Evolutionary conservation across 2,888 invertebrate species (phyloP), one percentile per base, ranked within the genome.

Genomic region (Aproaerema taeniolella): DNA sequence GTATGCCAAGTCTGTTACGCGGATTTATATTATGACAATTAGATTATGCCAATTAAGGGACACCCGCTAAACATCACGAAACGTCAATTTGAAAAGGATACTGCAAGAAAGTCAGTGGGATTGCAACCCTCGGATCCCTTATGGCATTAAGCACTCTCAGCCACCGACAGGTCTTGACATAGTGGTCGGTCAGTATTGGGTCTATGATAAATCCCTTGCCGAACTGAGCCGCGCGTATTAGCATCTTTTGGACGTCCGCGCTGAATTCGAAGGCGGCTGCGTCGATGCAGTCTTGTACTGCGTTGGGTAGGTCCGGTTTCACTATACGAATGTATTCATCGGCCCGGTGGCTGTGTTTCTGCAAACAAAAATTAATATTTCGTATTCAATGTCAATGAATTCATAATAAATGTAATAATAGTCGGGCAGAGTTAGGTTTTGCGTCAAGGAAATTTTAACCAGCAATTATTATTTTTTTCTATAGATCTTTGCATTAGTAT

Each of bases 261-360:
- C 92, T 91, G 76, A 95, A 96, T 71, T 98, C 97, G 70, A 94
- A 95, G 2, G 95, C 93, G 0, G 98, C 97, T 0, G 97, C 97
- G 61, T 95, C 93, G 39, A 98, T 93, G 65, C 98, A 98, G 65
- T 97, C 94, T 47, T 91, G 90, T 0, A 98, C 95, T 0, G 97
- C 98, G 32, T 83, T 74, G n/a, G 92, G 88, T 35, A 98, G 81
- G 55, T 93, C 91, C 26, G 92, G 91, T 55, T 93, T 93, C 10
- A 98, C 95, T 42, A 97, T 88, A 44, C 94, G 91, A 41, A 98
- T 93, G 73, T 98, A 98, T 64, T 98, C 98, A 73, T 98, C 96
- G 0, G 98, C 95, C 62, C 93, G 90, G 73, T 97, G 96, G 58
- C 95, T 97, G 43, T 93, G 91, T 82, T 93, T 95, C 90, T 93